Evolutionary conservation across 1,140 invertebrate genomes (phyloP), one percentile per base, ranked within the genome.

Genomic region (Megathymus violae): DNA sequence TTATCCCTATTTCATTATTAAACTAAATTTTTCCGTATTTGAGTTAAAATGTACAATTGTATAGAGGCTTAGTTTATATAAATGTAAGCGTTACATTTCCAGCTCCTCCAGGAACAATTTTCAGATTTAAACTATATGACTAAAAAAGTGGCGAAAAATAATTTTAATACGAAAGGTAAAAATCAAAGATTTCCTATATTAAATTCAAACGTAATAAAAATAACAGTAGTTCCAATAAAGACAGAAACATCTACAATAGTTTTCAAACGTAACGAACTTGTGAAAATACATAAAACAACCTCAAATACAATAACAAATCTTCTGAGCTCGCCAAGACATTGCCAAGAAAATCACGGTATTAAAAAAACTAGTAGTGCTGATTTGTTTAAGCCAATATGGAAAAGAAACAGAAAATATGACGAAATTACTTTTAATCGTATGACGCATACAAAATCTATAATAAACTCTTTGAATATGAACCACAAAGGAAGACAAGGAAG

Each of bases 391-490:
- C 10, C 11, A 15, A 25, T 3, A 34, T 14, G 38, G 14, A 38
- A 38, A n/a, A 66, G 36, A 14, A 58, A 65, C 7, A n/a, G 16
- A 6, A 71, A 78, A 41, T 19, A 81, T 74, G 70, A 74, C 38
- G 64, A 82, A 4, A 54, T 70, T 56, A 58, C 66, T 34, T 31
- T 74, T 41, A 44, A 67, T 50, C 62, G 69, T 9, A 22, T 78
- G 16, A 38, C 62, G n/a, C 74, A 69, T 56, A 68, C 70, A 9
- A 80, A 78, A 64, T 47, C 64, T 6, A 43, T 84, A 27, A 62
- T 82, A 38, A 22, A 73, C 4, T 80, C 76, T 0, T 64, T 83
- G 14, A 78, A 80, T 58, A 88, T 88, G 85, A 74, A 85, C 0
- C 79, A 62, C 59, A 81, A 74, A 44, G 69, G 73, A 74, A 74